These are phyloP conservation scores for Tenualosa thibaudeaui DNA, from an alignment of 2,797 vertebrate species.

Conservation along the genomic window DNA sequence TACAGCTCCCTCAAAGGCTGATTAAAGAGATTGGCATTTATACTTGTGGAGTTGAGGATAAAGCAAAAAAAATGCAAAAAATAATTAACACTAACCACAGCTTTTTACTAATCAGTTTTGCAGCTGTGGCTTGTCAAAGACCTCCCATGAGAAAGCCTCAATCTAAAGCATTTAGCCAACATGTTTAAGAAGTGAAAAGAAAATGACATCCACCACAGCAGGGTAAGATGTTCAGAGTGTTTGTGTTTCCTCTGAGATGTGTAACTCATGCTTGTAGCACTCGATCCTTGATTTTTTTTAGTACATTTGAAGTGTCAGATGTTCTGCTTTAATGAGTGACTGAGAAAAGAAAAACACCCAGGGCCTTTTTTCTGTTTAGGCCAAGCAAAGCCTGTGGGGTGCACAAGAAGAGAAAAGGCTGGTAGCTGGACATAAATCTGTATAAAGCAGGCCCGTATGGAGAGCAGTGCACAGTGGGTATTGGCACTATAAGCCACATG, in stretches of 20 bases:
- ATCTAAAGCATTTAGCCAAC: neutral
- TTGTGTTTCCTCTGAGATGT: neutral
- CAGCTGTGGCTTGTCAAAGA: slow-evolving; percentile 12
- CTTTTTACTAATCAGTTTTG: slow-evolving; percentile 21
- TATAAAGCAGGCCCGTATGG: neutral
- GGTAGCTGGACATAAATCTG: neutral
- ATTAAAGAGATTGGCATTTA: slow-evolving; percentile 13
- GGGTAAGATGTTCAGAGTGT: neutral
- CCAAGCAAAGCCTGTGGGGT: neutral
- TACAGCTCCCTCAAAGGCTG: neutral
- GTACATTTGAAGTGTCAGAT: slow-evolving; percentile 22
- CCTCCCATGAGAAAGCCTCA: neutral
- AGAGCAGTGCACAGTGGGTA: neutral
- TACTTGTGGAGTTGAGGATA: neutral
- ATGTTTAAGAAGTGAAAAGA: neutral
- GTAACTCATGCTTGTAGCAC: neutral
- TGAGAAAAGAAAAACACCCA: neutral
- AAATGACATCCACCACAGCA: neutral
- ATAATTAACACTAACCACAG: slow-evolving; percentile 18
- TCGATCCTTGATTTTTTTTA: neutral
- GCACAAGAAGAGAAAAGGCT: neutral
- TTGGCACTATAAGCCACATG: neutral
- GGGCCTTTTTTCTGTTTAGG: neutral
- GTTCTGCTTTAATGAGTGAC: neutral
- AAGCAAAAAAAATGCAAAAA: neutral